A percentile compares a stretch with the other conserved stretches of the same genome.
Conservation (phyloP, 2,888 invertebrate species). For the Acanthosepion esculentum region DNA sequence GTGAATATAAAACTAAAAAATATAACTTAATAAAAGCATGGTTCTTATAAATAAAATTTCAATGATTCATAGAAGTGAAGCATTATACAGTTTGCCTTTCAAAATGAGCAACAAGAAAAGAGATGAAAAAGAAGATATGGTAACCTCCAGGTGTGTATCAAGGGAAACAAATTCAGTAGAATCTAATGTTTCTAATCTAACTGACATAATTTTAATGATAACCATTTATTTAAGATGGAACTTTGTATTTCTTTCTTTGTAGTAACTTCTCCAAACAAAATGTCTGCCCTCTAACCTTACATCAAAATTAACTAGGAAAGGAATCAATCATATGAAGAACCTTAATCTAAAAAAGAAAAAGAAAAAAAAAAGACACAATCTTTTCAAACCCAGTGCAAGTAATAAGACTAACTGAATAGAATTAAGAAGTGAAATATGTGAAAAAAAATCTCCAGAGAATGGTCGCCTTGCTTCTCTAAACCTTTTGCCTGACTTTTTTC, state of each 20-base stretch:
- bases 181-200: not conserved
- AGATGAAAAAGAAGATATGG: not conserved
- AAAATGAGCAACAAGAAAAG: not conserved
- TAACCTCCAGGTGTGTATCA: slow-evolving; percentile 4
- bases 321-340: not conserved
- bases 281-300: not conserved
- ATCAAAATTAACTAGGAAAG: not conserved
- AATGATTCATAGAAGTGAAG: not conserved
- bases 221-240: not conserved
- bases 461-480: slow-evolving; percentile 56
- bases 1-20: not conserved
- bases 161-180: not conserved
- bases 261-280: not conserved
- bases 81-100: not conserved
- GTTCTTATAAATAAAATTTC: not conserved
- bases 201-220: not conserved
- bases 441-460: slow-evolving; percentile 53
- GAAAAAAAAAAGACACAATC: not conserved
- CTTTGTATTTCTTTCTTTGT: not conserved
- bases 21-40: not conserved
- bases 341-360: not conserved
- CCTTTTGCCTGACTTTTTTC: slow-evolving; percentile 48
- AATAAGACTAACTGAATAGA: not conserved
- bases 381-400: not conserved
- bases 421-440: slow-evolving; percentile 46